Percentiles rank a stretch among this genome's conserved stretches.
phyloP scores from a whole-genome alignment of 2,113 vertebrate species.

The Pedionomus torquatus region DNA sequence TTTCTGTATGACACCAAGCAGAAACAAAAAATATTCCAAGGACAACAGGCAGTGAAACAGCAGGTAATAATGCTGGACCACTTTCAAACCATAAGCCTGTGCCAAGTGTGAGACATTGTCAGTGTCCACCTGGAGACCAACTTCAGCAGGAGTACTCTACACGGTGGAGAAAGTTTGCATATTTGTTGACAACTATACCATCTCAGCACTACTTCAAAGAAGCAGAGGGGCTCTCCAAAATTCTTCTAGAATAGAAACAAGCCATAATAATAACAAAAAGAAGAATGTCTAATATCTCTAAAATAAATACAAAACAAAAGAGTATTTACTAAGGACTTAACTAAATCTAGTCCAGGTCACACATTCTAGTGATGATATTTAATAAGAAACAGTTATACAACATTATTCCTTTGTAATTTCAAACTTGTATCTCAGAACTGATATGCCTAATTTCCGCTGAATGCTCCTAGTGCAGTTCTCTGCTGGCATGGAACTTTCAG shows the following conservation, averaged over 20 bases:
- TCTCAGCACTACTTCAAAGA: background rate
- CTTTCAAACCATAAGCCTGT: background rate
- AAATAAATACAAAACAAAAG: background rate
- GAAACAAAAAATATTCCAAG: background rate
- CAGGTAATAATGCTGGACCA: background rate
- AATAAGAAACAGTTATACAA: background rate
- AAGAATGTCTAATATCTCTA: background rate
- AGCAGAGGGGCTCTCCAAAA: background rate
- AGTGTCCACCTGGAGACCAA: background rate
- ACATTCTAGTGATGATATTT: background rate
- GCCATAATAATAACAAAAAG: background rate
- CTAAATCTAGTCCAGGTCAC: background rate
- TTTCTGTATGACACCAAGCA: background rate
- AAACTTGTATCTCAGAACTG: background rate
- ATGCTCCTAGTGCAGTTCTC: rapidly evolving
- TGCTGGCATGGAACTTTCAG: background rate
- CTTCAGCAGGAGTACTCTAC: background rate
- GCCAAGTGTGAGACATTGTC: background rate
- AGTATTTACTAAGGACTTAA: background rate
- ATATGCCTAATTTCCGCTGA: background rate
- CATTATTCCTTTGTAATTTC: background rate
- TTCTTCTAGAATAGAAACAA: background rate
- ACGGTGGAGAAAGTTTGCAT: background rate
- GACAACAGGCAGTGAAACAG: background rate
- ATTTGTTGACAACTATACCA: background rate